A percentile compares a stretch with the other conserved stretches of the same genome.
Evolutionary conservation across 2,888 invertebrate genomes (phyloP).

Genomic region (Hirtodrosophila cameraria): DNA sequence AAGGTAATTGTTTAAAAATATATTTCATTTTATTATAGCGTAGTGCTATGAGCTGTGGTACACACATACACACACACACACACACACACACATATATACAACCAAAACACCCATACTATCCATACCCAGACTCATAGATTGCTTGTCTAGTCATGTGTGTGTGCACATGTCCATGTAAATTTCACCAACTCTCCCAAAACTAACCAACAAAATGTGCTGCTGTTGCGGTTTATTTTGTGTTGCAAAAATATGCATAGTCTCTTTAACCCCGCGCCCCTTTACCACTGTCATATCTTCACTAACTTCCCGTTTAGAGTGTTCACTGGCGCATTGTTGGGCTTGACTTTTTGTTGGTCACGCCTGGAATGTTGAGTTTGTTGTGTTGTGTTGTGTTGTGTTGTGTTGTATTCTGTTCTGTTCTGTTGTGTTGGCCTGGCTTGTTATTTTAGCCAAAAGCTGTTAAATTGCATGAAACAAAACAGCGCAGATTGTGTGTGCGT

Average conservation of each 20-base stretch:
- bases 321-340: conserved; percentile 65
- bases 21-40: conserved; percentile 73
- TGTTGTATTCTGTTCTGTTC: conserved; percentile 28
- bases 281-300: background rate
- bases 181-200: conserved; percentile 61
- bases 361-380: conserved; percentile 52
- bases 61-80: conserved; percentile 2
- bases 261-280: background rate
- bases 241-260: conserved; percentile 67
- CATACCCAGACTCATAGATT: conserved; percentile 41
- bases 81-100: conserved; percentile 17
- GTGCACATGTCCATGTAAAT: conserved; percentile 59
- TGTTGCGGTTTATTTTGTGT: conserved; percentile 78
- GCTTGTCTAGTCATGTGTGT: conserved; percentile 55
- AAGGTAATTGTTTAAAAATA: conserved; percentile 78
- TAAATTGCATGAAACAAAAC: conserved; percentile 77
- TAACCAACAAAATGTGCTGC: conserved; percentile 76
- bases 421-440: conserved; percentile 63
- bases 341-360: conserved; percentile 68
- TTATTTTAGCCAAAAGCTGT: conserved; percentile 79
- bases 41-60: conserved; percentile 26
- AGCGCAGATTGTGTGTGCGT: conserved; percentile 18
- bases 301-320: conserved; percentile 20
- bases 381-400: conserved; percentile 37
- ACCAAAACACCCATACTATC: too few species aligned